phyloP scores from a whole-genome alignment of 2,113 vertebrate species.

The Mixornis gularis region DNA sequence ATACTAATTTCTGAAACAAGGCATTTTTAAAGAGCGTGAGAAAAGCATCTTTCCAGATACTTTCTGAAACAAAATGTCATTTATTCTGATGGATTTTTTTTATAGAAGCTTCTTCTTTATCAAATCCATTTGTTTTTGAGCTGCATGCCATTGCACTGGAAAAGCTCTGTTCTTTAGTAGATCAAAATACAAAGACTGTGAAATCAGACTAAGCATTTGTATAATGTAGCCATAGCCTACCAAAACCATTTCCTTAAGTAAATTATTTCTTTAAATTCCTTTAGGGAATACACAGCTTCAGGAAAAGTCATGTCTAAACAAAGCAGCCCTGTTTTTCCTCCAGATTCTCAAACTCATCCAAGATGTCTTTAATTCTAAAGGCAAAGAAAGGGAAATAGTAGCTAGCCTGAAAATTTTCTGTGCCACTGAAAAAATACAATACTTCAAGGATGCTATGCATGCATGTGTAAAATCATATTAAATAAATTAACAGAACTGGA shows the following conservation, averaged over 20 bases:
- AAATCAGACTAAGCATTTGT: background rate
- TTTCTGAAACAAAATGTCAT: background rate
- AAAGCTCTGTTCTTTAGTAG: background rate
- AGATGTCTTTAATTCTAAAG: background rate
- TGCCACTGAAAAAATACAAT: background rate
- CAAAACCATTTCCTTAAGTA: background rate
- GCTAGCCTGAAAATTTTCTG: background rate
- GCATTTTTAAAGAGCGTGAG: background rate
- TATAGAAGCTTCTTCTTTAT: background rate
- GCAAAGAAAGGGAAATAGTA: background rate
- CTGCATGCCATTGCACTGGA: background rate
- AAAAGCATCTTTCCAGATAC: background rate
- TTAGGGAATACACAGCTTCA: background rate
- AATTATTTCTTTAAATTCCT: background rate
- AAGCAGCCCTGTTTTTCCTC: background rate
- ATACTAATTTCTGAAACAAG: background rate
- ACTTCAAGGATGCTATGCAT: background rate
- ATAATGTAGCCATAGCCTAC: background rate
- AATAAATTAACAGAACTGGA: background rate
- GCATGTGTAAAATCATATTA: background rate
- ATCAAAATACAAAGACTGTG: background rate
- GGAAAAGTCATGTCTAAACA: background rate
- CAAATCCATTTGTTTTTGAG: background rate
- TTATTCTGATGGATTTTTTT: background rate
- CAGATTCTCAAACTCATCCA: background rate